Percentiles rank a stretch among this genome's conserved stretches.
These are phyloP conservation scores for Cephalopachus bancanus DNA, from an alignment of 2,797 vertebrate species.

Conservation along the genomic window DNA sequence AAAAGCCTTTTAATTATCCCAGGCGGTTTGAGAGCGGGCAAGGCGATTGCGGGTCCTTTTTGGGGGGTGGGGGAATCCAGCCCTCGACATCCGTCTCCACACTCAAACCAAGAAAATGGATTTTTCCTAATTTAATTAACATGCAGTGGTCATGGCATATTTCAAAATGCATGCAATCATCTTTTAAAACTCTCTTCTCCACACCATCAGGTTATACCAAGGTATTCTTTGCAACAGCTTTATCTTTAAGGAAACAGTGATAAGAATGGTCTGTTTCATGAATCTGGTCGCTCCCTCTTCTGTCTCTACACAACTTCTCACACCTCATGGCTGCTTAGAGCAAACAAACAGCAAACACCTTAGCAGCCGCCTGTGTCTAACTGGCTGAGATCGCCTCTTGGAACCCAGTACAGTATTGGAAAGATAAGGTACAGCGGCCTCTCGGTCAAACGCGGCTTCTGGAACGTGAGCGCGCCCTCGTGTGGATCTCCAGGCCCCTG, in stretches of 20 bases:
- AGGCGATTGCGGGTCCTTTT: neutral
- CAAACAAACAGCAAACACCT: slow-evolving; percentile 84
- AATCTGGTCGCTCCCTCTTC: slow-evolving; percentile 85
- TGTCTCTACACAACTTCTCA: slow-evolving; percentile 82
- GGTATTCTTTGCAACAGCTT: slow-evolving; percentile 77
- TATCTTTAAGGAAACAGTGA: slow-evolving; percentile 83
- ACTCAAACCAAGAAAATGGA: slow-evolving; percentile 57
- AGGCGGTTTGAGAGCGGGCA: neutral
- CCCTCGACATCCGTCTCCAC: neutral
- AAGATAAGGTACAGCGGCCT: slow-evolving; percentile 66
- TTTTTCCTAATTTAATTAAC: slow-evolving; percentile 77
- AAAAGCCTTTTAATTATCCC: slow-evolving; percentile 79
- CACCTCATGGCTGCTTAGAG: slow-evolving; percentile 81
- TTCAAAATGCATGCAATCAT: slow-evolving; percentile 79
- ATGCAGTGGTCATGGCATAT: neutral
- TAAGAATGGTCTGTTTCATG: slow-evolving; percentile 83
- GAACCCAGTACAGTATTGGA: slow-evolving; percentile 71
- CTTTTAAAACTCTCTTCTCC: slow-evolving; percentile 74
- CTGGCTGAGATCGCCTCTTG: slow-evolving; percentile 54
- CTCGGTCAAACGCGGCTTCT: slow-evolving; percentile 65
- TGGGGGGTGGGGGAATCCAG: neutral
- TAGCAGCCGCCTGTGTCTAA: slow-evolving; percentile 69
- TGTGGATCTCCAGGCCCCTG: slow-evolving; percentile 89
- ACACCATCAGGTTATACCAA: slow-evolving; percentile 81
- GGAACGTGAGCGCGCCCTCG: slow-evolving; percentile 93